Evolutionary conservation across 2,888 invertebrate species (phyloP).

Genomic region (Andrena dorsata): DNA sequence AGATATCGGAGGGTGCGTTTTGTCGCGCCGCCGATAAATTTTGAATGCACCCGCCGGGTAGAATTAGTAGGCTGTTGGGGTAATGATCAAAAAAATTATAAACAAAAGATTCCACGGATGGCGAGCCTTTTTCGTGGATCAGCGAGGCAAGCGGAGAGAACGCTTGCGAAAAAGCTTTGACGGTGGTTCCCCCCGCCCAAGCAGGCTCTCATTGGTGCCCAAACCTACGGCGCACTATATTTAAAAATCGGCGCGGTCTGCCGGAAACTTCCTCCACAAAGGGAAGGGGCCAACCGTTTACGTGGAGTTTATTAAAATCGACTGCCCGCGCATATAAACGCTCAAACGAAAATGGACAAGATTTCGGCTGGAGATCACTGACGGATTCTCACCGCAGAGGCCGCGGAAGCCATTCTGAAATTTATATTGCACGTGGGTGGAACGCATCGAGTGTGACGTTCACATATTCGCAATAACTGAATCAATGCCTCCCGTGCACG

Average conservation of each 20-base stretch:
- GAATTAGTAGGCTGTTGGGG: constrained; percentile 81
- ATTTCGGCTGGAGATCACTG: constrained; percentile 43
- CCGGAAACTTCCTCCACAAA: constrained; percentile 83
- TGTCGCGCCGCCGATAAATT: constrained; percentile 79
- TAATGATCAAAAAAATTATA: constrained; percentile 85
- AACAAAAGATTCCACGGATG: constrained; percentile 85
- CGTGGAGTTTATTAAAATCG: constrained; percentile 84
- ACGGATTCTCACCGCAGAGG: neutral
- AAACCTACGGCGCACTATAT: constrained; percentile 83
- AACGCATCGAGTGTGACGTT: too few relatives aligned
- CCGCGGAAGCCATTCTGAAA: too few relatives aligned
- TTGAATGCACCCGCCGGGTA: constrained; percentile 81
- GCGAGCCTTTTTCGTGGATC: constrained; percentile 84
- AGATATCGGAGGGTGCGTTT: constrained; percentile 74
- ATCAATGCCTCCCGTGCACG: too few relatives aligned
- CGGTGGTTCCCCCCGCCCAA: constrained; percentile 68
- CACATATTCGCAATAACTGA: too few relatives aligned
- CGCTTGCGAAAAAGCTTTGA: constrained; percentile 82
- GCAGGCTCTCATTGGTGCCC: constrained; percentile 76
- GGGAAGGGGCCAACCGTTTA: constrained; percentile 82
- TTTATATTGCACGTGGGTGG: too few relatives aligned
- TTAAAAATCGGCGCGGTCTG: constrained; percentile 84
- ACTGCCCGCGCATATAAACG: constrained; percentile 64
- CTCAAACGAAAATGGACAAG: constrained; percentile 47
- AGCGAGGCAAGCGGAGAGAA: constrained; percentile 81